Conservation (phyloP, 2,113 vertebrate genomes). For the Anoplopoma fimbria region DNA sequence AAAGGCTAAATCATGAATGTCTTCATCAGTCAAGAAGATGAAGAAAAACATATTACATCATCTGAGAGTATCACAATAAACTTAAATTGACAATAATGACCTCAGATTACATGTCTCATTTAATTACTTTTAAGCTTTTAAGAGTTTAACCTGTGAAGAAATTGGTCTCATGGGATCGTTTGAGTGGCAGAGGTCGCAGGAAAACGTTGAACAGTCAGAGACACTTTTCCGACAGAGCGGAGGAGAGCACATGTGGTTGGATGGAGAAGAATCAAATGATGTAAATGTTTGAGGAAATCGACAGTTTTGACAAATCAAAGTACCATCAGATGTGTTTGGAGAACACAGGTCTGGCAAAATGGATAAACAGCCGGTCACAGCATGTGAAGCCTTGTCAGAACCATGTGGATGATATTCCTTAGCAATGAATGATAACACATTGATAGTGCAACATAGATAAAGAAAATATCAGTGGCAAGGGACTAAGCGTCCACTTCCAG, state of each 20-base stretch:
- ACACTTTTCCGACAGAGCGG: slow-evolving; percentile 1
- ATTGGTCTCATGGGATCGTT: slow-evolving; percentile 34
- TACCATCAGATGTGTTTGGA: slow-evolving; percentile 64
- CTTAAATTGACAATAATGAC: slow-evolving; percentile 50
- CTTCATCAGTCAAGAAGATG: slow-evolving; percentile 36
- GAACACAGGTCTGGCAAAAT: slow-evolving; percentile 42
- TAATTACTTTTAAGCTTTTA: slow-evolving; percentile 26
- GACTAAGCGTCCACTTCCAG: slow-evolving; percentile 47
- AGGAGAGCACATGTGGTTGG: slow-evolving; percentile 53
- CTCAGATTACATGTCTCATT: slow-evolving; percentile 39
- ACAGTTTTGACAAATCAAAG: slow-evolving; percentile 63
- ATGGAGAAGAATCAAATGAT: slow-evolving; percentile 40
- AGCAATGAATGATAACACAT: background rate
- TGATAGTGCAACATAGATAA: background rate
- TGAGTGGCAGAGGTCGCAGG: slow-evolving; percentile 6
- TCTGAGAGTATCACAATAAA: slow-evolving; percentile 20
- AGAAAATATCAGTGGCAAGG: background rate
- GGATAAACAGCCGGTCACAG: slow-evolving; percentile 37
- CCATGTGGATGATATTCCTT: background rate
- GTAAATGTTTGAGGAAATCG: slow-evolving; percentile 58
- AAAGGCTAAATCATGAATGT: slow-evolving; percentile 6
- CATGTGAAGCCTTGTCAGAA: slow-evolving; percentile 29
- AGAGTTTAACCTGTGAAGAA: slow-evolving; percentile 61
- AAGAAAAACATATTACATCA: slow-evolving; percentile 44
- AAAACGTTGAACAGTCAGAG: slow-evolving; percentile 13